Conservation (phyloP, 2,113 vertebrate species). For the Tichodroma muraria region DNA sequence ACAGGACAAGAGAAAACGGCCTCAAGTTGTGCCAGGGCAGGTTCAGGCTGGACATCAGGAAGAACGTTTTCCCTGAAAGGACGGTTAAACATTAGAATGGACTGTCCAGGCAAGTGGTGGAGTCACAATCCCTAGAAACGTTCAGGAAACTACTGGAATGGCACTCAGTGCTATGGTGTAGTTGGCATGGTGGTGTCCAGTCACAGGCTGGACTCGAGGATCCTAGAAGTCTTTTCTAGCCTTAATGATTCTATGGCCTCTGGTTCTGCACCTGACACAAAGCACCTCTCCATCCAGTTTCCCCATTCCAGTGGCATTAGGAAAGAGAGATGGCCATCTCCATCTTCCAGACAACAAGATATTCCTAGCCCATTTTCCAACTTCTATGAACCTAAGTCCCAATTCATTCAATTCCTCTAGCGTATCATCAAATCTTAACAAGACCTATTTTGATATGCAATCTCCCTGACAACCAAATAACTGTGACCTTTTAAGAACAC, state of each 20-base stretch:
- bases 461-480: constrained; percentile 3
- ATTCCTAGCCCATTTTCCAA: background rate
- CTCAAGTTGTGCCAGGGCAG: background rate
- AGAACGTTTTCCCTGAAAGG: background rate
- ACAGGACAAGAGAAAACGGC: background rate
- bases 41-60: background rate
- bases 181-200: background rate
- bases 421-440: background rate
- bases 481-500: background rate
- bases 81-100: background rate
- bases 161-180: background rate
- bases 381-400: background rate
- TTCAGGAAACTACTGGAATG: background rate
- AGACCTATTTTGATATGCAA: background rate
- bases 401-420: background rate
- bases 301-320: background rate
- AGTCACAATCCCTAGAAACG: background rate
- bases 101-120: background rate
- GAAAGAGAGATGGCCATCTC: background rate
- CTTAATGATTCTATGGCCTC: fast-evolving
- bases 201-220: background rate
- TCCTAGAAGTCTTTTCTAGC: background rate
- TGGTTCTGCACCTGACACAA: background rate
- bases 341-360: background rate
- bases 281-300: background rate